Evolutionary conservation across 1,140 invertebrate species (phyloP).

Genomic region (Gryllus bimaculatus): DNA sequence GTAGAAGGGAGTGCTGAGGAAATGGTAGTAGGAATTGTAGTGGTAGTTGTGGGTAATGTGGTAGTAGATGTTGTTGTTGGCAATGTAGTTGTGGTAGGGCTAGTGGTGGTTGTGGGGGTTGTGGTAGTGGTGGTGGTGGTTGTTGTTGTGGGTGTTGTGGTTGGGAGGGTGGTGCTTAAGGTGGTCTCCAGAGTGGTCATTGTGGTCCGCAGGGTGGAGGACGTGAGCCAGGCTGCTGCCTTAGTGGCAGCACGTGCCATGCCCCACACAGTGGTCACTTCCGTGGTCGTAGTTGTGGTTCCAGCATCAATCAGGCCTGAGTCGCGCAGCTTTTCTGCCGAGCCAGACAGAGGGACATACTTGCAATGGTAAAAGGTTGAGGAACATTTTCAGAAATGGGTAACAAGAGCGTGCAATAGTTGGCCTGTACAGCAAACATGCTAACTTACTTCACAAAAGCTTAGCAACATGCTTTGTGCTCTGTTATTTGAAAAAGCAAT

Average conservation of each 20-base stretch:
- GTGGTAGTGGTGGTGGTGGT: conserved; percentile 19
- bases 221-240: conserved; percentile 16
- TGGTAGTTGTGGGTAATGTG: conserved; percentile 38
- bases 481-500: neutral
- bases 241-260: conserved; percentile 14
- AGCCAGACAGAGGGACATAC: conserved; percentile 2
- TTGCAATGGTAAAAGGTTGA: neutral
- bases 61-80: conserved; percentile 34
- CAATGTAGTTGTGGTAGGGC: conserved; percentile 28
- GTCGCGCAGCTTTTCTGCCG: neutral
- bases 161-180: conserved; percentile 18
- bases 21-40: conserved; percentile 19
- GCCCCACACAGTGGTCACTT: conserved; percentile 15
- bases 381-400: neutral
- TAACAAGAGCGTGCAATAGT: neutral
- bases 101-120: conserved; percentile 20
- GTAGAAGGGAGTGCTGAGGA: conserved; percentile 13
- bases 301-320: conserved; percentile 11
- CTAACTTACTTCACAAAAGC: neutral
- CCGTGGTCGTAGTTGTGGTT: conserved; percentile 21
- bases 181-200: conserved; percentile 27
- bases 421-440: neutral
- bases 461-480: neutral
- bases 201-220: conserved; percentile 25
- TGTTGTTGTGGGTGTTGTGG: conserved; percentile 19